Base-by-base conservation (phyloP, 2,797 vertebrate genomes). In the Rhinatrema bivittatum region DNA sequence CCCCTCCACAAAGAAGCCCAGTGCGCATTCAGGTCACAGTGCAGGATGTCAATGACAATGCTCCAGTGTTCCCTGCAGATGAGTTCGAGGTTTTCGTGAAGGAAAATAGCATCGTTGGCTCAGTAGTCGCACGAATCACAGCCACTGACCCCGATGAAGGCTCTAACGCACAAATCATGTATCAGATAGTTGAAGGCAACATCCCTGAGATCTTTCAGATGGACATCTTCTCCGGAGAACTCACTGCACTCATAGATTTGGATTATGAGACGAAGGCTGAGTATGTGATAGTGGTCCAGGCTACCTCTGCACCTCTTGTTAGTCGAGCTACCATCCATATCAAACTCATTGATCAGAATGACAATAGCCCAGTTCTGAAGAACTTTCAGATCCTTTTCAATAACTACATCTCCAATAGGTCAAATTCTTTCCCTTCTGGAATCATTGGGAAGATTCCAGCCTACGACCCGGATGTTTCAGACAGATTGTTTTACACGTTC, bases 341-440 rank as follows among this genome's bases (percentile, higher is more conserved):
- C 61, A 77, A 83, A 34, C 72, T 99, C 20, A 76, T 97, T 44
- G 96, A 99, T 76, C 92, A 98, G 81, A 99, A 99, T 1, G 96
- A 99, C 79, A 99, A 99, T 55, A 82, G 81, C 22, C 96, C 96
- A 3, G 70, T 92, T 42, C 78, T 99, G 44, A 89, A 89, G 66
- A 91, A 97, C 70, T 99, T 99, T 65, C 94, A 98, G 80, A 97
- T 99, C 25, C 89, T 98, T 37, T 99, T 99, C 78, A 99, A 99
- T 72, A 99, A 99, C 72, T 99, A 98, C 1, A 87, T 98, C 13
- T 98, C 96, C 20, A 98, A 97, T 60, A 93, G 83, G 9, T 98
- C 95, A 27, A 97, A 96, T 56, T 98, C 91, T 42, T 99, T 99
- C 46, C 96, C 96, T 42, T 92, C 79, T 0, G 93, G 95, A 5